Percentiles rank a stretch among this genome's conserved stretches.
phyloP scores from a whole-genome alignment of 1,140 invertebrate species.

The Telenomus remus region DNA sequence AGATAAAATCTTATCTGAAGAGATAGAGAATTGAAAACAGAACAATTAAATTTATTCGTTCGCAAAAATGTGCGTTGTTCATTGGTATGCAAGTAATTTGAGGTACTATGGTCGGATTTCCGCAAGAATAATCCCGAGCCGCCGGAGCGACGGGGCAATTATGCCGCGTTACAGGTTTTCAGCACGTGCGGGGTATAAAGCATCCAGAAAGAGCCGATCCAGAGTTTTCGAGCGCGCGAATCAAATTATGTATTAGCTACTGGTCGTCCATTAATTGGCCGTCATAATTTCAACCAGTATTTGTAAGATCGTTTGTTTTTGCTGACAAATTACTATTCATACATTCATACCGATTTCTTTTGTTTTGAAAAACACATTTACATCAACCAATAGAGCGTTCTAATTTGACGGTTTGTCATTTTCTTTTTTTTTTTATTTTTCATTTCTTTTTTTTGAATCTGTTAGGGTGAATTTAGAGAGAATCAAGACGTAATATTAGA shows the following conservation, averaged over 20 bases:
- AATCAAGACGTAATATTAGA: conserved; percentile 12
- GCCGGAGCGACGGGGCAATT: conserved; percentile 35
- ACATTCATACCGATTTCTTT: no score
- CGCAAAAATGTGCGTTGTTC: conserved; percentile 31
- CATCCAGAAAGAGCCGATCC: conserved; percentile 41
- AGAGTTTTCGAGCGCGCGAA: conserved; percentile 31
- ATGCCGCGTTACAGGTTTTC: conserved; percentile 45
- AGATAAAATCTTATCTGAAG: conserved; percentile 11
- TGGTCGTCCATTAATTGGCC: conserved; percentile 42
- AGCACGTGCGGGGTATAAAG: conserved; percentile 49
- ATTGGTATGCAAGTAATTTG: conserved; percentile 43
- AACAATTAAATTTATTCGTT: conserved; percentile 36
- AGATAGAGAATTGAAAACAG: conserved; percentile 8
- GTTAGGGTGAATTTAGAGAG: no score
- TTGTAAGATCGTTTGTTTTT: conserved; percentile 18
- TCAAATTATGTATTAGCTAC: conserved; percentile 46
- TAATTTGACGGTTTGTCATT: no score
- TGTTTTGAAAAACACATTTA: no score
- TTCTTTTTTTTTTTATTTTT: no score
- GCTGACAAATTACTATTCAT: conserved; percentile 23
- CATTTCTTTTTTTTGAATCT: no score
- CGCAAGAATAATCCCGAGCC: conserved; percentile 46
- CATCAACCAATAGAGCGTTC: no score
- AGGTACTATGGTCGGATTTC: conserved; percentile 43
- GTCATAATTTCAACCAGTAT: conserved; percentile 39